Conservation (phyloP, 2,113 vertebrate genomes). For the Salvator merianae region DNA sequence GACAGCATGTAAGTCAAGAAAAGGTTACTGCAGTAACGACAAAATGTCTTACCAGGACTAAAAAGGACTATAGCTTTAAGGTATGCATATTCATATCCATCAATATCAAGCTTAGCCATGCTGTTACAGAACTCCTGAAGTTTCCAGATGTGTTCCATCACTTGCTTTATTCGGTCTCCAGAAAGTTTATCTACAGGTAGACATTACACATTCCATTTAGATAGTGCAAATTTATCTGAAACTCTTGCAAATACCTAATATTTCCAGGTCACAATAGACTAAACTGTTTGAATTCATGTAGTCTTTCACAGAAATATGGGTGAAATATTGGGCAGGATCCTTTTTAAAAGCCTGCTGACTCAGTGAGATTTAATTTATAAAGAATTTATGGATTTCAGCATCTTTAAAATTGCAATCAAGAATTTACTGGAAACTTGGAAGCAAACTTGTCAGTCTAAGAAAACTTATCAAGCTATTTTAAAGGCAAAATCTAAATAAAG, state of each 20-base stretch:
- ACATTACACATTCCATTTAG: conserved; percentile 53
- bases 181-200: conserved; percentile 89
- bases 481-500: conserved; percentile 16
- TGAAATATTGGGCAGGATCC: background rate
- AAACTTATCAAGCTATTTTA: conserved; percentile 5
- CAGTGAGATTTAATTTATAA: background rate
- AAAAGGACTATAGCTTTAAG: conserved; percentile 98
- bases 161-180: conserved; percentile 93
- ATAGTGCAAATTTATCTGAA: conserved; percentile 26
- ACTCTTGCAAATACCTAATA: background rate
- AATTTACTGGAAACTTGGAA: background rate
- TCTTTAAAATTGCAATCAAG: background rate
- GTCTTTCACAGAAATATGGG: background rate
- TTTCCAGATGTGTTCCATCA: conserved; percentile 99
- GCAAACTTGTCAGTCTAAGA: background rate
- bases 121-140: conserved; percentile 99
- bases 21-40: conserved; percentile 26
- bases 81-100: conserved; percentile 97
- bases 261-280: conserved; percentile 8
- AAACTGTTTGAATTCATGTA: conserved; percentile 18
- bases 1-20: conserved; percentile 13
- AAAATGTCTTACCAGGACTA: conserved; percentile 88
- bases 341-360: background rate
- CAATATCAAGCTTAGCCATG: conserved; percentile 93
- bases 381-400: background rate